Evolutionary conservation across 1,140 invertebrate species (phyloP), one percentile per base, ranked within the genome.

Genomic region (Drosophila leontia): DNA sequence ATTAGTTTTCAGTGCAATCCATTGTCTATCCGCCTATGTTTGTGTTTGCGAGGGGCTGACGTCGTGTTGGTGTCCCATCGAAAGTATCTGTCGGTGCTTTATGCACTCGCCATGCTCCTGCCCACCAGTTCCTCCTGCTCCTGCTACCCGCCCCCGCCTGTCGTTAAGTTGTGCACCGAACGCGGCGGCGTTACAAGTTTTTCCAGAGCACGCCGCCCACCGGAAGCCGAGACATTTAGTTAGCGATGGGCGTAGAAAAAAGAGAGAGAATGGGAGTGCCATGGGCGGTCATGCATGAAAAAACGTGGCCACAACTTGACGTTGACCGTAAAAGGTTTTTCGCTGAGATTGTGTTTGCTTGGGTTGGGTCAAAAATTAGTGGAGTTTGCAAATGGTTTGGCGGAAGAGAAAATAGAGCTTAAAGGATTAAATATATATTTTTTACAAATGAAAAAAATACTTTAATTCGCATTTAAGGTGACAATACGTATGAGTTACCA

Each of bases 311-410:
- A 55, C 68, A 61, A 72, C 71, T 75, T 75, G 68, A 75, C 71
- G 68, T 74, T 63, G 29, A 23, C 58, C 57, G 35, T 75, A 75
- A 74, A 75, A 75, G 69, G 41, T 72, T 74, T 75, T 75, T 74
- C 41, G 39, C 39, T 35, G 48, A 17, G 48, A 53, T 61, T 62
- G 41, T 74, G 57, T 56, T 75, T 74, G 67, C 67, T 34, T 17
- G 48, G 57, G 70, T 48, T 39, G 26, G 69, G 35, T 47, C 41
- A 56, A 70, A 55, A 70, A 70, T 72, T 59, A 71, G 69, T 59
- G 19, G 32, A 71, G 53, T 51, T 72, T 59, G 45, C 17, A 72
- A 72, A 50, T 50, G 32, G 37, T 32, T 72, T 35, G 19, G 9
- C 44, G 35, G 12, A 15, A 41, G 32, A 59, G 57, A 50, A 42